phyloP scores from a whole-genome alignment of 2,113 vertebrate species.

The Phycodurus eques region DNA sequence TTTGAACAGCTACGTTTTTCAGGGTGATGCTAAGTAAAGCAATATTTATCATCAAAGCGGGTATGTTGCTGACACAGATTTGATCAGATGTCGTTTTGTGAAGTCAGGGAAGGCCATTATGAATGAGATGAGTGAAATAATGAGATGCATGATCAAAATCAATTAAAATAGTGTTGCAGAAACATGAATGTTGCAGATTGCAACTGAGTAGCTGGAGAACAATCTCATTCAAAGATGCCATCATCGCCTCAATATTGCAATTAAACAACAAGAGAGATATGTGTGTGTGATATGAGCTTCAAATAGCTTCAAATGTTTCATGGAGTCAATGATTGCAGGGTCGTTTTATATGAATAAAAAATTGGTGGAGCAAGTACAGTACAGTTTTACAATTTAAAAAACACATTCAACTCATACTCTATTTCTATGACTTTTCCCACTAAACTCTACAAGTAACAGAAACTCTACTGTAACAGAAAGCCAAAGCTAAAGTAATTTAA shows the following conservation, averaged over 20 bases:
- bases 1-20: background rate
- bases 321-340: background rate
- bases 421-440: too few species aligned
- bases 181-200: slow-evolving; percentile 3
- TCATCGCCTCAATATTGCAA: background rate
- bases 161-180: slow-evolving; percentile 2
- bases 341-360: background rate
- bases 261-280: background rate
- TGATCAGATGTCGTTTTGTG: background rate
- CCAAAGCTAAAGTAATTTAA: too few species aligned
- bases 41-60: background rate
- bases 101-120: background rate
- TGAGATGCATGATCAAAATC: slow-evolving; percentile 1
- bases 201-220: background rate
- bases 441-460: too few species aligned
- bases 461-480: too few species aligned
- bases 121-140: background rate
- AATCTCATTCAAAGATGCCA: background rate
- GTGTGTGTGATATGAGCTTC: background rate
- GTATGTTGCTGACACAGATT: background rate
- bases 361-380: background rate
- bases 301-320: background rate
- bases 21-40: background rate
- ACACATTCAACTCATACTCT: too few species aligned
- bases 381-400: too few species aligned